Evolutionary conservation across 2,797 vertebrate genomes (phyloP), one percentile per base, ranked within the genome.

Genomic region (Syndactyla subalaris): DNA sequence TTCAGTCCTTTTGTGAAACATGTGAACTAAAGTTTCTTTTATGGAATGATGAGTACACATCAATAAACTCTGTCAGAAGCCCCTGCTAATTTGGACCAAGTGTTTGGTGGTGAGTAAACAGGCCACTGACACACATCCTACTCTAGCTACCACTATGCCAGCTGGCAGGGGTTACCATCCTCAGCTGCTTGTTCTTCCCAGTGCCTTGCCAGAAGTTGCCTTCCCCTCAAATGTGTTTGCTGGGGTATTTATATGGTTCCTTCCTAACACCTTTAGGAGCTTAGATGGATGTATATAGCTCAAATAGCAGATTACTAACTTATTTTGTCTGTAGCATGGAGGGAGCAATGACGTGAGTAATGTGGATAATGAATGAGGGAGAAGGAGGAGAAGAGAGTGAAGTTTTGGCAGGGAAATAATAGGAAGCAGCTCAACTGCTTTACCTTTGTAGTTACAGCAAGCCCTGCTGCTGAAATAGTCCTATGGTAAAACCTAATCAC

Each of bases 1-100:
- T 73, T 51, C 12, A 10, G 27, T 27, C 49, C 84, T 66, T 83
- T 17, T 17, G 32, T 21, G 49, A 71, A 49, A 32, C 11, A 43
- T 1, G 24, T 52, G 32, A 59, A 49, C 45, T 27, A 14, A 1
- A 0, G 7, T 7, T 39, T 30, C 26, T 72, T 66, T 51, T 48
- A 59, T 0, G 1, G 36, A 58, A 29, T 4, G 7, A 61, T 10
- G 14, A 75, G 39, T 15, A n/a, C 59, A 48, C 0, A 4, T 36
- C 45, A 66, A 58, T 26, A 46, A 68, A 48, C 39, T 61, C 54
- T 30, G 19, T 16, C 46, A 54, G 55, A 92, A 79, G 32, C 26
- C 29, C 30, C 61, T 70, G 17, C 61, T 63, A 1, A 88, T 75
- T n/a, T 77, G 14, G 7, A 23, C 34, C 12, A 20, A 4, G 16